These are phyloP conservation scores for Botia almorhae DNA, from an alignment of 2,797 vertebrate species.

Conservation along the genomic window DNA sequence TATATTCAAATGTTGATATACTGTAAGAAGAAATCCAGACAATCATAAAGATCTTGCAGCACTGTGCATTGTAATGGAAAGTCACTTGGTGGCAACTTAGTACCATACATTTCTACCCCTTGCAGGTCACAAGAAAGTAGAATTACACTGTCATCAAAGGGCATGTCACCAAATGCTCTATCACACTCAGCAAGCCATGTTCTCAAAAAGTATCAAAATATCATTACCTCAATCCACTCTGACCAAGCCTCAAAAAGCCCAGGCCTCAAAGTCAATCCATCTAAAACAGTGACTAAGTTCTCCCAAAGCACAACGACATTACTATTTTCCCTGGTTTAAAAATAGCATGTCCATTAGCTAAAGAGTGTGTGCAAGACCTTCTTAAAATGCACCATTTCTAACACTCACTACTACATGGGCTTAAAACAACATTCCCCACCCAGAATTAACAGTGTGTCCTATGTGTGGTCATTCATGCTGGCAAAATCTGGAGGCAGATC, in stretches of 20 bases:
- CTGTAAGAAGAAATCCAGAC: no score
- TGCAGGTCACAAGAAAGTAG: background rate
- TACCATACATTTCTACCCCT: background rate
- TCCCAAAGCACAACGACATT: conserved; percentile 39
- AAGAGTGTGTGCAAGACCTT: conserved; percentile 49
- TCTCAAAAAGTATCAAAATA: conserved; percentile 14
- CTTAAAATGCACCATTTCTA: conserved; percentile 58
- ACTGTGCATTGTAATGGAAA: background rate
- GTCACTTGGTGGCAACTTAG: background rate
- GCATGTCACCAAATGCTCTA: background rate
- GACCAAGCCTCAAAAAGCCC: background rate
- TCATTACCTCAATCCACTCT: background rate
- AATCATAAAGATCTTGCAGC: no score
- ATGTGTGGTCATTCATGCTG: conserved; percentile 63
- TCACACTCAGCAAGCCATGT: background rate
- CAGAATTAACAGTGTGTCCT: conserved; percentile 57
- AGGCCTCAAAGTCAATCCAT: background rate
- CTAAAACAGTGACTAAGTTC: conserved; percentile 2
- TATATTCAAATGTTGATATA: no score
- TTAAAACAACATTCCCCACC: conserved; percentile 61
- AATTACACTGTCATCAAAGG: background rate
- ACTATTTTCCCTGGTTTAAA: conserved; percentile 52
- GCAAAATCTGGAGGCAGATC: conserved; percentile 57
- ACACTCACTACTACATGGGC: conserved; percentile 50
- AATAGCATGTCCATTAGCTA: conserved; percentile 51